Evolutionary conservation across 2,797 vertebrate genomes (phyloP), one percentile per base, ranked within the genome.

Genomic region (Lateolabrax maculatus): DNA sequence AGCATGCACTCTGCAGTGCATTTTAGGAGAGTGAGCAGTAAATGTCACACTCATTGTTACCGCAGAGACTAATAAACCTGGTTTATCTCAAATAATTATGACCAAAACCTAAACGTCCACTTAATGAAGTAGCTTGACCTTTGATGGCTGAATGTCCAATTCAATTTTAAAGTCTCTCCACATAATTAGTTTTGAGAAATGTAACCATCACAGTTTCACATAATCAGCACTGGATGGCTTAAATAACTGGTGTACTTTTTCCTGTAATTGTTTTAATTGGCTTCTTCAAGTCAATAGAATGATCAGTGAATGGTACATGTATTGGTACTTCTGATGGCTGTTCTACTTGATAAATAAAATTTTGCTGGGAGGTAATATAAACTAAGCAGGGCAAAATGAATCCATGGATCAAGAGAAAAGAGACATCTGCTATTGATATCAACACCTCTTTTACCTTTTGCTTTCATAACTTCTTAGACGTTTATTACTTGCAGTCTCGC

Each of bases 381-480:
- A 56, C 49, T 56, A 18, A 63, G 34, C 4, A 56, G 9, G 13
- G 49, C 19, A 41, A 55, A 71, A 69, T 63, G 3, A 68, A 73
- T 48, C 41, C 48, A 58, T 58, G 27, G 60, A 66, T 76, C 61
- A 44, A 8, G 25, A 25, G 23, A 72, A 60, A 3, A 53, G 25
- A 62, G 62, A 53, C 51, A 64, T 65, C 37, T 60, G 36, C 31
- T 51, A n/a, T 53, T 53, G 37, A 37, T 63, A 64, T 64, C 41
- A 46, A 64, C 21, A 44, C 62, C 60, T 55, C 44, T 37, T 49
- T 49, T 12, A n/a, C 77, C 72, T 61, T 64, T 57, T 23, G 23
- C 68, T 74, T 58, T 60, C 48, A 56, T 77, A 79, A 70, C 64
- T 79, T 41, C 36, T 62, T 52, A 57, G 44, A 71, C 61, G 67